Evolutionary conservation across 1,140 invertebrate genomes (phyloP), one percentile per base, ranked within the genome.

Genomic region (Drosophila orena): DNA sequence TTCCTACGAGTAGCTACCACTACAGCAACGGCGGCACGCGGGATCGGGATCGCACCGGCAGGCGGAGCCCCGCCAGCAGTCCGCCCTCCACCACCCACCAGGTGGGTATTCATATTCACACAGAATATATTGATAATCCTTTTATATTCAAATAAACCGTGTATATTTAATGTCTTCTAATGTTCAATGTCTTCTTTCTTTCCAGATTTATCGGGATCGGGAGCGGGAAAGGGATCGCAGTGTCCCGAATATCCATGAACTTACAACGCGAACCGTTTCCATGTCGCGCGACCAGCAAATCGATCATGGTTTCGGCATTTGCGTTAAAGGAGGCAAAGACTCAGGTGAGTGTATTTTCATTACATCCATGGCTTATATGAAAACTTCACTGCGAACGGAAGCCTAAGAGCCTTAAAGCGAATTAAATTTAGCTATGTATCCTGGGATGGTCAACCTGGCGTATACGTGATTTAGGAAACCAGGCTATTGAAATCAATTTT

Each of bases 261-360:
- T 96, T 76, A 94, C 95, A 70, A 96, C 96, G 61, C 93, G 96
- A 78, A 97, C 96, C 61, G 95, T 97, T 81, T 96, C 95, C 83
- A 97, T 97, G 96, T 95, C 95, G 54, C 93, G 96, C 53, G 96
- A 96, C 90, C 94, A 94, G 54, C 95, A 95, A 6, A 94, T 95
- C 47, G 96, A 96, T 81, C 96, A 97, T 92, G 97, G 97, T 54
- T 97, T 97, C 92, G 96, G 96, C 56, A 97, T 97, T 72, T 97
- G 96, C 93, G 96, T 97, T 80, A 97, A 97, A 93, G 97, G 96
- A 80, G 96, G 97, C 53, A 97, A 97, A 93, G 96, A 97, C 92
- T 95, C 96, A 91, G 96, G 96, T 97, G 89, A 93, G 91, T 43
- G 12, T 4, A 4, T 38, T 2, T 35, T 35, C 8, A 35, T 3